Evolutionary conservation across 2,888 invertebrate species (phyloP).

Genomic region (Sphaerophoria rueppellii): DNA sequence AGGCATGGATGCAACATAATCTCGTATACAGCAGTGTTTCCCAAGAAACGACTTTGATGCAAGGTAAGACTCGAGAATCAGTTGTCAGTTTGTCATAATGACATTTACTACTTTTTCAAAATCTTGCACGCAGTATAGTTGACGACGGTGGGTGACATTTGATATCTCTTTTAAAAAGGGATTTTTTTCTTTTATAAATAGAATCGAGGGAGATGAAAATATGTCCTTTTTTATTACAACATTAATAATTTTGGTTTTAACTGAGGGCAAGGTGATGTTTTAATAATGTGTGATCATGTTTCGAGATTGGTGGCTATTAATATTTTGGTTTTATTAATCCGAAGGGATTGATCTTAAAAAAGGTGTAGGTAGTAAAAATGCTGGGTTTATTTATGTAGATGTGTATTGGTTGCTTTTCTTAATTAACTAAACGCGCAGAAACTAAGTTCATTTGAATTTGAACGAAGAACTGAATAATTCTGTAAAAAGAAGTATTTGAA

Average conservation of each 20-base stretch:
- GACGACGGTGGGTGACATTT: slow-evolving; percentile 1
- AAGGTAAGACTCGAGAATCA: slow-evolving; percentile 42
- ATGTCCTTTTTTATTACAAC: slow-evolving; percentile 7
- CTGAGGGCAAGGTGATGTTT: slow-evolving; percentile 1
- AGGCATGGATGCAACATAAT: slow-evolving; percentile 70
- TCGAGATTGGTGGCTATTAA: slow-evolving; percentile 2
- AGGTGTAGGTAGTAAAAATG: too few relatives aligned
- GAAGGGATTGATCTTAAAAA: too few relatives aligned
- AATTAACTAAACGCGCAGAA: too few relatives aligned
- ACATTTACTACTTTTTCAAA: neutral
- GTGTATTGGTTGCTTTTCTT: too few relatives aligned
- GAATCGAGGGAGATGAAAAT: too few relatives aligned
- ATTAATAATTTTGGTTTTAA: slow-evolving; percentile 10
- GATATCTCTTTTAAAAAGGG: neutral
- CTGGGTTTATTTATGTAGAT: too few relatives aligned
- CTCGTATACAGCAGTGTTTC: slow-evolving; percentile 43
- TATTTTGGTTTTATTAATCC: slow-evolving; percentile 1
- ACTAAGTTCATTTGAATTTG: too few relatives aligned
- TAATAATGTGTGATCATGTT: slow-evolving; percentile 31
- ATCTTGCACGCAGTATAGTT: too few relatives aligned
- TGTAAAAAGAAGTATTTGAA: too few relatives aligned
- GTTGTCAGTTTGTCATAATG: neutral
- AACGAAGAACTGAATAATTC: too few relatives aligned
- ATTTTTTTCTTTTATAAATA: slow-evolving; percentile 2
- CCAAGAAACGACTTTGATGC: slow-evolving; percentile 52